A percentile compares a stretch with the other conserved stretches of the same genome.
Conservation (phyloP, 2,113 vertebrate species). For the Mormyrus lacerda region DNA sequence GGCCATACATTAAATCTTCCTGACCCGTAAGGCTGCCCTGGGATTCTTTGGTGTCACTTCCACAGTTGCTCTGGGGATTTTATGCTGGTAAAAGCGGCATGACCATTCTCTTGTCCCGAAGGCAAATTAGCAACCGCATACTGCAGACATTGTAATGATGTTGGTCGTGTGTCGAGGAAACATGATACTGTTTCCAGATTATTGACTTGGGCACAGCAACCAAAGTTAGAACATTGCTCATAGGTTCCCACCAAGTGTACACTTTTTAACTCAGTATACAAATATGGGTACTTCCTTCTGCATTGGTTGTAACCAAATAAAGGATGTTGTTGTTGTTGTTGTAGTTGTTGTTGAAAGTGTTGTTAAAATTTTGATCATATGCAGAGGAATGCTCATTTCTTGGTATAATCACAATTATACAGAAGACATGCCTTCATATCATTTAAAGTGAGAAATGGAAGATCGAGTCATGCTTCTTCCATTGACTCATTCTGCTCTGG, state of each 20-base stretch:
- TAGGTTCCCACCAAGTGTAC: not conserved
- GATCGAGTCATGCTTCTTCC: not conserved
- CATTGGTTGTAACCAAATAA: not conserved
- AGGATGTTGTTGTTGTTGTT: not conserved
- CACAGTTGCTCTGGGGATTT: not conserved
- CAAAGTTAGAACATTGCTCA: not conserved
- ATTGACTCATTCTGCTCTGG: not conserved
- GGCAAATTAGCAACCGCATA: slow-evolving; percentile 19
- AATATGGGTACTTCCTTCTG: not conserved
- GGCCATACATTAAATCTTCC: slow-evolving; percentile 5
- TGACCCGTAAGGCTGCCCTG: slow-evolving; percentile 2
- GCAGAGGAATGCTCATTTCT: not conserved
- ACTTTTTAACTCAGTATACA: not conserved
- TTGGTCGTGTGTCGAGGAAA: not conserved
- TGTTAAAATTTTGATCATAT: not conserved
- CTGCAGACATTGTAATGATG: slow-evolving; percentile 34
- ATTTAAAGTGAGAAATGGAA: not conserved
- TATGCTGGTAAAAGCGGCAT: slow-evolving; percentile 1
- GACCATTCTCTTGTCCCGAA: not conserved
- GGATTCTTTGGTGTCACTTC: slow-evolving; percentile 16
- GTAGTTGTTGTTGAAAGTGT: too few species aligned
- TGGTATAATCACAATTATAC: not conserved
- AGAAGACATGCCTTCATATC: not conserved
- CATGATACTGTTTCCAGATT: not conserved
- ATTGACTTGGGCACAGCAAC: not conserved